Percentiles rank a stretch among this genome's conserved stretches.
Evolutionary conservation across 1,140 invertebrate genomes (phyloP).

Genomic region (Neotoxoptera formosana): DNA sequence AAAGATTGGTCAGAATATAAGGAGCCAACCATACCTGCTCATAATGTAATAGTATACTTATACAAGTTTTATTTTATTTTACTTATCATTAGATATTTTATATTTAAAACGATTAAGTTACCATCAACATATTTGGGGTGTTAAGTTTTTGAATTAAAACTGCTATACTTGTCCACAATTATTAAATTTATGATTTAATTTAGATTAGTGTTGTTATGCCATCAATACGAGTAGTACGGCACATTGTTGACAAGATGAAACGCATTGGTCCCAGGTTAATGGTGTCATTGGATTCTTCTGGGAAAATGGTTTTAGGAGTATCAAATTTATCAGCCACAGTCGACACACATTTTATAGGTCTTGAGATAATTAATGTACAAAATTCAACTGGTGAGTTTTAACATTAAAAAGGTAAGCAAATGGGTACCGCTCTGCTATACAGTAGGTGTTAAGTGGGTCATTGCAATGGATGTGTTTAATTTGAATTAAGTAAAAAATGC

Average conservation of each 20-base stretch:
- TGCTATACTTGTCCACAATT: background rate
- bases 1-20: conserved; percentile 79
- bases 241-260: conserved; percentile 51
- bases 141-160: background rate
- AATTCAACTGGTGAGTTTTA: background rate
- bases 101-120: background rate
- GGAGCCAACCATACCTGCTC: conserved; percentile 76
- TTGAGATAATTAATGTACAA: conserved; percentile 20
- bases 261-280: conserved; percentile 37
- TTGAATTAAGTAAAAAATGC: too few relatives aligned
- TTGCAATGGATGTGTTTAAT: too few relatives aligned
- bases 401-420: background rate
- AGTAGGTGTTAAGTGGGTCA: too few relatives aligned
- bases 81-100: background rate
- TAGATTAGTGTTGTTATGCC: conserved; percentile 60
- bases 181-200: background rate
- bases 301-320: conserved; percentile 46
- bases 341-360: conserved; percentile 43
- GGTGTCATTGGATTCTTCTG: conserved; percentile 42
- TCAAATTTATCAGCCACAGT: conserved; percentile 52
- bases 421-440: too few relatives aligned
- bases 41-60: conserved; percentile 69
- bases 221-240: conserved; percentile 47
- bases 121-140: background rate
- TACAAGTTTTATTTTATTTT: background rate